Evolutionary conservation across 2,888 invertebrate genomes (phyloP).

Genomic region (Coenonympha glycerion): DNA sequence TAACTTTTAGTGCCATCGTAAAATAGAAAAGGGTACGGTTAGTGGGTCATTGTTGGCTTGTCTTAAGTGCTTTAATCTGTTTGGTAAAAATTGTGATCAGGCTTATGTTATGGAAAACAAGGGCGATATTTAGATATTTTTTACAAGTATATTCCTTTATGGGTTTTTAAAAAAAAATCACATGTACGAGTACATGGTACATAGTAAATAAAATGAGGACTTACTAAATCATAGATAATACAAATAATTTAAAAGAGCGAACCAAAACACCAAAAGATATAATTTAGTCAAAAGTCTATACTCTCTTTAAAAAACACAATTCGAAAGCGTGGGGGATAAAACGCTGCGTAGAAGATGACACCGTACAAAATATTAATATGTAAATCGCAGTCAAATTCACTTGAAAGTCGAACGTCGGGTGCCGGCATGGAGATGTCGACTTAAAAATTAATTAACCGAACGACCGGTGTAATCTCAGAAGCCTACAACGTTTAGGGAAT

Average conservation of each 20-base stretch:
- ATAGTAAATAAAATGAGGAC: too few species aligned
- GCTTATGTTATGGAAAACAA: neutral
- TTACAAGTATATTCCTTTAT: too few species aligned
- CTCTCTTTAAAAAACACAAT: slow-evolving; percentile 2
- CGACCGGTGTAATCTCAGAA: slow-evolving; percentile 71
- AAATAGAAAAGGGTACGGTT: slow-evolving; percentile 30
- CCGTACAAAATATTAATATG: slow-evolving; percentile 34
- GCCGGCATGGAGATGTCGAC: slow-evolving; percentile 58
- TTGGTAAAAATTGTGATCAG: neutral
- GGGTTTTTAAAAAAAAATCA: too few species aligned
- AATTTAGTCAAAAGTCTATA: neutral
- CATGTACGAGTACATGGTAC: too few species aligned
- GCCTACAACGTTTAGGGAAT: slow-evolving; percentile 55
- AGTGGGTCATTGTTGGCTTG: slow-evolving; percentile 53
- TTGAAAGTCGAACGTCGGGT: slow-evolving; percentile 55
- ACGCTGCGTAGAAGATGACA: slow-evolving; percentile 14
- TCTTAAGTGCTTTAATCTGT: neutral
- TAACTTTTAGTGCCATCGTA: slow-evolving; percentile 25
- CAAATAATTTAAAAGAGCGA: neutral
- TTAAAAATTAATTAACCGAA: slow-evolving; percentile 77
- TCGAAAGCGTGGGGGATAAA: slow-evolving; percentile 1
- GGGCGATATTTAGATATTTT: too few species aligned
- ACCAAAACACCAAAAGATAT: neutral
- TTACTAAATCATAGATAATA: too few species aligned
- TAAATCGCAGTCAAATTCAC: slow-evolving; percentile 60